Evolutionary conservation across 2,113 vertebrate genomes (phyloP).

Genomic region (Gambusia affinis): DNA sequence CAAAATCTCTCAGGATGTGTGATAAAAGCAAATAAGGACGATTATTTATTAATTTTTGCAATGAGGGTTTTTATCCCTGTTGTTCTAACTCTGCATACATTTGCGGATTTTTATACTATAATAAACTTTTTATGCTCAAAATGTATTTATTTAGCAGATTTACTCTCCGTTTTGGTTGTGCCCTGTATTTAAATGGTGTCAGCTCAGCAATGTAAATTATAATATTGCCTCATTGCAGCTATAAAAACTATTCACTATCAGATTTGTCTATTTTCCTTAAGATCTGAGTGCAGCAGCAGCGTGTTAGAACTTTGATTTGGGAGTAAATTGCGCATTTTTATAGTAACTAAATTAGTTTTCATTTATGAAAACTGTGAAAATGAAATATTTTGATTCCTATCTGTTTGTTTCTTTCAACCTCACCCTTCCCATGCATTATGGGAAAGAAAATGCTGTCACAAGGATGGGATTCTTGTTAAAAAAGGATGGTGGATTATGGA

Average conservation of each 20-base stretch:
- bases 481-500: too few relatives aligned
- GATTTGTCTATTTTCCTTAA: too few relatives aligned
- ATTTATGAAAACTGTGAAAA: slow-evolving; percentile 41
- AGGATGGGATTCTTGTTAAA: slow-evolving; percentile 3
- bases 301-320: slow-evolving; percentile 10
- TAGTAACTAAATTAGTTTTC: slow-evolving; percentile 34
- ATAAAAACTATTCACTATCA: not conserved
- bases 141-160: too few relatives aligned
- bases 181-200: too few relatives aligned
- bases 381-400: slow-evolving; percentile 54
- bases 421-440: slow-evolving; percentile 19
- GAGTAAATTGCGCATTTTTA: slow-evolving; percentile 31
- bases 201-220: not conserved
- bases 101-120: not conserved
- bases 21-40: not conserved
- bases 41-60: not conserved
- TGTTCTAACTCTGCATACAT: not conserved
- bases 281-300: slow-evolving; percentile 8
- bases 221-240: not conserved
- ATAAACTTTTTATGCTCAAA: too few relatives aligned
- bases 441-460: slow-evolving; percentile 39
- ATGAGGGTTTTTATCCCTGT: not conserved
- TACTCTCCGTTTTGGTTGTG: too few relatives aligned
- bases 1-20: not conserved
- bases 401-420: slow-evolving; percentile 31